Percentiles rank a stretch among this genome's conserved stretches.
Evolutionary conservation across 2,888 invertebrate species (phyloP).

Genomic region (Rotaria socialis): DNA sequence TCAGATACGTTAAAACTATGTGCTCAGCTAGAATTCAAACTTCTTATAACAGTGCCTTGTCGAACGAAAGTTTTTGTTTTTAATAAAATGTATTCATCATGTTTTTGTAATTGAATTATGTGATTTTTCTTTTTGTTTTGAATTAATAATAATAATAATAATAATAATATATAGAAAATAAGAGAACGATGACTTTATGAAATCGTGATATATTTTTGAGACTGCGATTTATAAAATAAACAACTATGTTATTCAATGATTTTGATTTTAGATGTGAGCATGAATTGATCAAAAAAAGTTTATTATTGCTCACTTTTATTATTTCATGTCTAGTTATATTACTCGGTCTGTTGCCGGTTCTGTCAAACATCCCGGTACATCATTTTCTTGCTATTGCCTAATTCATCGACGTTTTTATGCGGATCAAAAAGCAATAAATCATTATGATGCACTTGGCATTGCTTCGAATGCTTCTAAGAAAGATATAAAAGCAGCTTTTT

Average conservation of each 20-base stretch:
- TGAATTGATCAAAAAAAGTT: neutral
- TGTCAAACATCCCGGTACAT: too few species aligned
- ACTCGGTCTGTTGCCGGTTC: too few species aligned
- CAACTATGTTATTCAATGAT: too few species aligned
- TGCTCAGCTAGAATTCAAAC: neutral
- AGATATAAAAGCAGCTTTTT: slow-evolving; percentile 42
- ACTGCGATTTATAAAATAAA: too few species aligned
- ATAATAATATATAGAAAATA: neutral
- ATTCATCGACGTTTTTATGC: too few species aligned
- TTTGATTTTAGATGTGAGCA: slow-evolving; percentile 15
- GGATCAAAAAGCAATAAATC: neutral
- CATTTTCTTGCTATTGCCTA: too few species aligned
- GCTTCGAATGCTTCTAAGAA: neutral
- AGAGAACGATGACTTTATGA: neutral
- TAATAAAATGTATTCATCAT: neutral
- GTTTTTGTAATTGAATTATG: slow-evolving; percentile 12
- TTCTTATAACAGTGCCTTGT: neutral
- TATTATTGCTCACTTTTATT: too few species aligned
- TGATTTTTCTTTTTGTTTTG: neutral
- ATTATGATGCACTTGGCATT: slow-evolving; percentile 36
- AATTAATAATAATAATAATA: too few species aligned
- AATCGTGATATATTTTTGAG: too few species aligned
- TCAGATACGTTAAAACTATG: neutral
- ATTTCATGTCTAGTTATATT: too few species aligned
- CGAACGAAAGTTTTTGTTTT: neutral